Conservation (phyloP, 2,113 vertebrate genomes). For the Arothron firmamentum region DNA sequence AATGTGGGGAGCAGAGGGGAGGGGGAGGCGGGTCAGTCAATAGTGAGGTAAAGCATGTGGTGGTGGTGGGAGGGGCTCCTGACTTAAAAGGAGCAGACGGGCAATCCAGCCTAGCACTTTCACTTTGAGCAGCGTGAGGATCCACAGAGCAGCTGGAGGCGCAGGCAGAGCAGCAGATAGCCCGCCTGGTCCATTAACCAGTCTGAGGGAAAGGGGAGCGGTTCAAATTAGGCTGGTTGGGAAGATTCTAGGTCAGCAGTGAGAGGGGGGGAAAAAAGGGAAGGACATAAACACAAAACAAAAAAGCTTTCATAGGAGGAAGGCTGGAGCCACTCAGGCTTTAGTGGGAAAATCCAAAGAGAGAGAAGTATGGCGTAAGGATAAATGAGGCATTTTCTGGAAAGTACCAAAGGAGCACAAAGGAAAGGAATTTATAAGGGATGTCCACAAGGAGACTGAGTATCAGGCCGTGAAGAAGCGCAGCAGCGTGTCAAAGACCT, state of each 20-base stretch:
- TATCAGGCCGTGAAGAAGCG: conserved; percentile 30
- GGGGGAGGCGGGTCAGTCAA: conserved; percentile 59
- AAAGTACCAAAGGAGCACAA: conserved; percentile 62
- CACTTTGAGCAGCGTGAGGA: conserved; percentile 65
- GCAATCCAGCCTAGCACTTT: conserved; percentile 64
- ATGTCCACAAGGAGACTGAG: conserved; percentile 41
- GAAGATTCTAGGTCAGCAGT: conserved; percentile 59
- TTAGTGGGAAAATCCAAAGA: conserved; percentile 66
- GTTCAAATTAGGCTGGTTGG: conserved; percentile 35
- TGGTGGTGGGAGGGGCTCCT: conserved; percentile 65
- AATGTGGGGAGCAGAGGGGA: conserved; percentile 51
- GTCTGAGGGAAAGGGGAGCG: conserved; percentile 31
- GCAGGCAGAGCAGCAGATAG: conserved; percentile 36
- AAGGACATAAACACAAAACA: conserved; percentile 27
- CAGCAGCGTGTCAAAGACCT: conserved; percentile 54
- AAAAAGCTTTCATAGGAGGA: conserved; percentile 47
- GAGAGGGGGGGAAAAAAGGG: conserved; percentile 28
- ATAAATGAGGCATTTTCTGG: conserved; percentile 51
- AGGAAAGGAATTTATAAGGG: conserved; percentile 33
- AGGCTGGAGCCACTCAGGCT: conserved; percentile 46
- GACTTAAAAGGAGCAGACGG: conserved; percentile 64
- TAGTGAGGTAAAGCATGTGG: conserved; percentile 69
- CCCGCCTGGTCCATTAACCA: conserved; percentile 54
- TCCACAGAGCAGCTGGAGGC: conserved; percentile 47
- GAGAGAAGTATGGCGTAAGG: conserved; percentile 53